Evolutionary conservation across 2,113 vertebrate genomes (phyloP), one percentile per base, ranked within the genome.

Genomic region (Hylia prasina): DNA sequence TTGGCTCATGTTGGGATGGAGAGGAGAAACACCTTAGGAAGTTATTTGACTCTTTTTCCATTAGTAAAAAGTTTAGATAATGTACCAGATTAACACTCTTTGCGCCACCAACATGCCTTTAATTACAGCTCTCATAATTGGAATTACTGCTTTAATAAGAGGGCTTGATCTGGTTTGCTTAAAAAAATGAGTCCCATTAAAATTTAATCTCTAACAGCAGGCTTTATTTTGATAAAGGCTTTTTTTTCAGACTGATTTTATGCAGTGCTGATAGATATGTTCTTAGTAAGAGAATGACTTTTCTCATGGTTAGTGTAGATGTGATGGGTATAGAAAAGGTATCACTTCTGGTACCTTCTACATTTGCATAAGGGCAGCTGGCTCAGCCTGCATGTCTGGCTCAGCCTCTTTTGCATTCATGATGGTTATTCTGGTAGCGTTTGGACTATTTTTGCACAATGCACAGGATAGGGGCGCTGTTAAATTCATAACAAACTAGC

Each of bases 101-200:
- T 66, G 71, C 31, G 30, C 63, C 35, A 90, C 39, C 57, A 66
- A 90, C 81, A 54, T 60, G 75, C 27, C 64, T 90, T 90, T 95
- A 96, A 93, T 97, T 94, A 78, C 47, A 90, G 79, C 44, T 83
- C 48, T 68, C 54, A 66, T 94, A 86, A 78, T 22, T 90, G 68
- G 51, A 86, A 37, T 68, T 88, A 78, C 47, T 80, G 51, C 54
- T 90, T 25, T 86, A 90, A 83, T 51, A 66, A 88, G 88, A 94
- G 60, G 83, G 40, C 24, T 83, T 65, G 35, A 90, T 93, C 75
- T 48, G 25, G 40, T 85, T 87, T 90, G 61, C 58, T 77, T 56
- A 87, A 86, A 95, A 93, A 95, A 82, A 63, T 79, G 20, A 31
- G 33, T 6, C 31, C 56, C 75, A 92, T 93, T 96, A 96, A 96